These are phyloP conservation scores for Hemicordylus capensis DNA, from an alignment of 2,113 vertebrate species.

Conservation along the genomic window DNA sequence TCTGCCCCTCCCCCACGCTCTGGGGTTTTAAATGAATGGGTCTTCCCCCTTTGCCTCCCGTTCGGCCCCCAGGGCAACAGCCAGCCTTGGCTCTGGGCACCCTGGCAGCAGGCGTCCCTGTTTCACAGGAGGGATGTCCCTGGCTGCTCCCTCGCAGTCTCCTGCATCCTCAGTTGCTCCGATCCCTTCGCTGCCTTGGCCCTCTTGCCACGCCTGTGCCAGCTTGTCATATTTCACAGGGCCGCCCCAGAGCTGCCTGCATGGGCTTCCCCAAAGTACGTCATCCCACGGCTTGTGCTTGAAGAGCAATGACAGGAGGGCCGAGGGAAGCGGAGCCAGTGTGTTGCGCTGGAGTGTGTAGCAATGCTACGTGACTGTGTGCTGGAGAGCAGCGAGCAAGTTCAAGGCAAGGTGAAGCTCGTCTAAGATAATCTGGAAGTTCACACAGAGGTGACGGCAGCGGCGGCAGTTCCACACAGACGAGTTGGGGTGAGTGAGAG, in stretches of 20 bases:
- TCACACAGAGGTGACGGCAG: conserved; percentile 87
- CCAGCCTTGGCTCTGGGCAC: not conserved
- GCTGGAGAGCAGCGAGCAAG: conserved; percentile 74
- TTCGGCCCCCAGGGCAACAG: too few relatives aligned
- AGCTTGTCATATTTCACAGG: rapidly evolving
- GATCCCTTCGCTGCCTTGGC: rapidly evolving
- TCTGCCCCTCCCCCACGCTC: not conserved
- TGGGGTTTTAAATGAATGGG: not conserved
- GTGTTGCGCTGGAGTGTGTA: conserved; percentile 57
- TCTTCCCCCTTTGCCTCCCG: not conserved
- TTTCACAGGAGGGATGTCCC: not conserved
- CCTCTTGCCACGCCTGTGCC: rapidly evolving
- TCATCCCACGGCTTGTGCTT: not conserved
- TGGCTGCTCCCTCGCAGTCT: rapidly evolving
- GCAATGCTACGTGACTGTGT: conserved; percentile 76
- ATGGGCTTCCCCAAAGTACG: not conserved
- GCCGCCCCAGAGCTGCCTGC: not conserved
- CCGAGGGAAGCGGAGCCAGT: conserved; percentile 58
- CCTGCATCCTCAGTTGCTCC: rapidly evolving
- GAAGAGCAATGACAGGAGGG: not conserved
- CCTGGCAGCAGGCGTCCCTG: not conserved
- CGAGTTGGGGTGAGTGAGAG: conserved; percentile 73
- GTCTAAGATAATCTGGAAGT: conserved; percentile 84
- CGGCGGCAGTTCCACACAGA: conserved; percentile 70
- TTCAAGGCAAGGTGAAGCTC: conserved; percentile 86